Evolutionary conservation across 2,888 invertebrate species (phyloP).

Genomic region (Anarsia innoxiella): DNA sequence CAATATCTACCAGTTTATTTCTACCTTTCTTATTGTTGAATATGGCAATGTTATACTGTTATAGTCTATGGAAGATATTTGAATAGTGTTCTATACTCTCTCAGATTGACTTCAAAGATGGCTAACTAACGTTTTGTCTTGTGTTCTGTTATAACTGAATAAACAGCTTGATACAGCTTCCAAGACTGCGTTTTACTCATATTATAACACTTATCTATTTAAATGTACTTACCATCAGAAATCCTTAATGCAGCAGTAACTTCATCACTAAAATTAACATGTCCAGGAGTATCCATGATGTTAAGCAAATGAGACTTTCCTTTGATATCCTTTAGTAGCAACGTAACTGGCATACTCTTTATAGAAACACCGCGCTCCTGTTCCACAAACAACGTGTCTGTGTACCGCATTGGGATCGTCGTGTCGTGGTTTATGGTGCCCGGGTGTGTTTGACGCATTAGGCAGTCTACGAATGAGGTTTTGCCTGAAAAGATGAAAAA

Average conservation of each 20-base stretch:
- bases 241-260: conserved; percentile 97
- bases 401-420: conserved; percentile 89
- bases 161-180: no score
- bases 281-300: conserved; percentile 97
- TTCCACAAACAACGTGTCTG: conserved; percentile 97
- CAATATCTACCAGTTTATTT: no score
- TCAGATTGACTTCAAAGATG: no score
- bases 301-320: conserved; percentile 98
- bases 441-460: conserved; percentile 98
- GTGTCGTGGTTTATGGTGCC: conserved; percentile 83
- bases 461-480: conserved; percentile 97
- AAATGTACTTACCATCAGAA: conserved; percentile 78
- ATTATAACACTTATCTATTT: no score
- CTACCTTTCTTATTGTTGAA: no score
- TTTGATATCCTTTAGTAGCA: conserved; percentile 94
- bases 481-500: conserved; percentile 73
- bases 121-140: no score
- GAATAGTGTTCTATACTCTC: no score
- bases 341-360: conserved; percentile 95
- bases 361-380: conserved; percentile 98
- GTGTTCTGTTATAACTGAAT: no score
- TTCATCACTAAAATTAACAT: conserved; percentile 99
- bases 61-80: no score
- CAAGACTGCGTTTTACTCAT: no score
- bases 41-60: no score